Evolutionary conservation across 2,113 vertebrate genomes (phyloP).

Genomic region (Upupa epops): DNA sequence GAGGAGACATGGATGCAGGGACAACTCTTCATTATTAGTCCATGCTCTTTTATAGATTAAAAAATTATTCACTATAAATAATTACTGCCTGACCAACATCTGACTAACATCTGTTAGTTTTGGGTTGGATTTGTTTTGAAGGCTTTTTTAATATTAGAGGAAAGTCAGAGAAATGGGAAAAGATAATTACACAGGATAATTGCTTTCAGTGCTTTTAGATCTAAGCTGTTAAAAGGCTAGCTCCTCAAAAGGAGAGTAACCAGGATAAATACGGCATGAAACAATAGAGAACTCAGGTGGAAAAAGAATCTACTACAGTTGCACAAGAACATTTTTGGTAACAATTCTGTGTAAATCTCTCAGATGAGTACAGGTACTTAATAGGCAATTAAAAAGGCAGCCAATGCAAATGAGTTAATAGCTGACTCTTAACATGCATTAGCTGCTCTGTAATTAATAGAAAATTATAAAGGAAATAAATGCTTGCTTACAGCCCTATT

Average conservation of each 20-base stretch:
- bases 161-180: not conserved
- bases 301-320: not conserved
- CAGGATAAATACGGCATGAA: conserved; percentile 9
- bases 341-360: conserved; percentile 20
- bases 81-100: not conserved
- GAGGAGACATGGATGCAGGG: not conserved
- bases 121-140: not conserved
- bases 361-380: conserved; percentile 53
- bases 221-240: conserved; percentile 40
- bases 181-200: conserved; percentile 36
- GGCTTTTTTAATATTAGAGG: not conserved
- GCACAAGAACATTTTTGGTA: conserved; percentile 38
- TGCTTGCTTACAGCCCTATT: conserved; percentile 42
- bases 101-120: not conserved
- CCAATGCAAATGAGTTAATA: conserved; percentile 61
- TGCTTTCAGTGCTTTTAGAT: conserved; percentile 42
- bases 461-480: conserved; percentile 57
- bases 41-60: not conserved
- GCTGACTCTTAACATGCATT: conserved; percentile 47
- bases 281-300: conserved; percentile 2
- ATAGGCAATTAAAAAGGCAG: conserved; percentile 61
- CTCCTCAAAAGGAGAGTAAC: conserved; percentile 8
- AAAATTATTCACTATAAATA: not conserved
- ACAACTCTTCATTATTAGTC: not conserved
- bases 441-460: conserved; percentile 58